phyloP scores from a whole-genome alignment of 2,797 vertebrate species.

The Phoxinus dragarum region DNA sequence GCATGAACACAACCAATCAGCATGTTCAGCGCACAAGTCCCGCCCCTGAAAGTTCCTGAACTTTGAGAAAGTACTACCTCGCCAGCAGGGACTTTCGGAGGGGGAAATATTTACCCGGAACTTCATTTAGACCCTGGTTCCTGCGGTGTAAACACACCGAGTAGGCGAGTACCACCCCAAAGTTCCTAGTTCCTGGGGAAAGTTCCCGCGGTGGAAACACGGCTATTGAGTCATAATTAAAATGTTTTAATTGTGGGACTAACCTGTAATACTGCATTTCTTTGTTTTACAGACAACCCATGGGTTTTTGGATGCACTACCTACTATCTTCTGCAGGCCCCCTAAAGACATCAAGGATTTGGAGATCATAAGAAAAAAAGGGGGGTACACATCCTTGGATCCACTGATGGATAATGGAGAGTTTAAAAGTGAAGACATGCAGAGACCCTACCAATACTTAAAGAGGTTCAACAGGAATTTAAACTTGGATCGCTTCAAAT shows the following conservation, averaged over 20 bases:
- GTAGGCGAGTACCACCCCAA: no score
- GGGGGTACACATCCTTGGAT: conserved; percentile 58
- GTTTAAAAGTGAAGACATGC: conserved; percentile 77
- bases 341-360: conserved; percentile 70
- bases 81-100: no score
- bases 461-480: conserved; percentile 59
- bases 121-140: no score
- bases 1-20: no score
- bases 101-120: no score
- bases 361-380: conserved; percentile 44
- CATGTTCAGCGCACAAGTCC: no score
- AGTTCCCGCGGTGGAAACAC: no score
- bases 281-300: conserved; percentile 61
- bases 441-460: conserved; percentile 82
- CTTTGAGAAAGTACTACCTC: no score
- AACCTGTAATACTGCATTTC: background rate
- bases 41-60: no score
- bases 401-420: conserved; percentile 76
- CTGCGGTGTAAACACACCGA: no score
- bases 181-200: no score
- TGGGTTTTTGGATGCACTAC: conserved; percentile 77
- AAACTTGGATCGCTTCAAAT: conserved; percentile 75
- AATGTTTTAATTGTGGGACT: background rate
- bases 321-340: conserved; percentile 75
- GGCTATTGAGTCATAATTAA: background rate